Evolutionary conservation across 30 jellyfish, hydroid and myxozoan species (phyloP).

Genomic region (Pelagia noctiluca): DNA sequence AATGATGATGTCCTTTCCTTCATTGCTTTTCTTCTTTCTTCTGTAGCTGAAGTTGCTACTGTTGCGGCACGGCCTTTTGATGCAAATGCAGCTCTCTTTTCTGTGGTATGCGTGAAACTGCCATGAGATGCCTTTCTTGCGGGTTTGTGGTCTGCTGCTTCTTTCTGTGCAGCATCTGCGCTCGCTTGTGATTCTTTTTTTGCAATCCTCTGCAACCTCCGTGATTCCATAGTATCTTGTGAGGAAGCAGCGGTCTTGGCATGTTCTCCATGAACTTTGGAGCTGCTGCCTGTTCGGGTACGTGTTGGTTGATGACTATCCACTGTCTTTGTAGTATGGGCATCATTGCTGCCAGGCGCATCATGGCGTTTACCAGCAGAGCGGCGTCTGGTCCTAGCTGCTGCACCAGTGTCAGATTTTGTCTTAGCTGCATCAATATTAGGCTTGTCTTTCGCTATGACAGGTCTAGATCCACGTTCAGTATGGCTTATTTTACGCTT

Average conservation of each 20-base stretch:
- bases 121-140: conserved; percentile 31
- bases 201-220: neutral
- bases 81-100: conserved; percentile 66
- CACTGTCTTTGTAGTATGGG: neutral
- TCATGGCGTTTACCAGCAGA: conserved; percentile 56
- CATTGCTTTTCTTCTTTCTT: conserved; percentile 54
- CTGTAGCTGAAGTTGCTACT: conserved; percentile 58
- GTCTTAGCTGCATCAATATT: conserved; percentile 19
- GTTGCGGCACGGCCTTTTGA: conserved; percentile 77
- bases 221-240: too few species aligned
- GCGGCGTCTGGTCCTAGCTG: conserved; percentile 50
- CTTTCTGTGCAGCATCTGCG: neutral
- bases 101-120: conserved; percentile 20
- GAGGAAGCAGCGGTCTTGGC: neutral
- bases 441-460: conserved; percentile 8
- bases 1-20: conserved; percentile 52
- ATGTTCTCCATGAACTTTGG: neutral
- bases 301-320: neutral
- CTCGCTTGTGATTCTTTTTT: neutral
- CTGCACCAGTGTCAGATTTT: conserved; percentile 30
- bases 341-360: conserved; percentile 1
- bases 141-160: neutral
- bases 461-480: neutral
- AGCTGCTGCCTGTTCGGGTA: neutral
- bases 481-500: conserved; percentile 39